phyloP scores from a whole-genome alignment of 2,888 invertebrate species.

The Drosophila mimetica region DNA sequence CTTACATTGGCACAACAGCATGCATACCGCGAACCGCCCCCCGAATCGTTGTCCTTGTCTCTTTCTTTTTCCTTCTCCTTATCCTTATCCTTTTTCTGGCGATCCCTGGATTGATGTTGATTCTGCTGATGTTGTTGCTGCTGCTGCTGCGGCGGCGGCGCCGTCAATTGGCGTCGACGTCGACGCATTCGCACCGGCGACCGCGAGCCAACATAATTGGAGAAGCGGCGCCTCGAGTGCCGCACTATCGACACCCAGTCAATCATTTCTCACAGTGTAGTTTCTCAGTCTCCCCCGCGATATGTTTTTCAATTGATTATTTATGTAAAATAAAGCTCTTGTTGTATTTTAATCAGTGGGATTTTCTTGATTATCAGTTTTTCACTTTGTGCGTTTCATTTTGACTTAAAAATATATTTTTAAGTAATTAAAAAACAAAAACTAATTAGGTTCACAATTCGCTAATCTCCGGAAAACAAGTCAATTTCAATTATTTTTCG shows the following conservation, averaged over 20 bases:
- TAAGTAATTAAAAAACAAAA: background rate
- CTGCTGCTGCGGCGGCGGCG: conserved; percentile 66
- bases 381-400: conserved; percentile 35
- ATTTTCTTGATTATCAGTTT: background rate
- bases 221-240: conserved; percentile 89
- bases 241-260: conserved; percentile 92
- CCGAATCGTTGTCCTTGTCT: conserved; percentile 13
- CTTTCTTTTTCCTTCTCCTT: background rate
- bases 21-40: conserved; percentile 59
- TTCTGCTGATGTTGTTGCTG: conserved; percentile 38
- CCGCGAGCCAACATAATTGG: conserved; percentile 89
- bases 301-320: conserved; percentile 8
- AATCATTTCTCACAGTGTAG: conserved; percentile 86
- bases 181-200: conserved; percentile 87
- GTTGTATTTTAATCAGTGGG: conserved; percentile 32
- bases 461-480: no score
- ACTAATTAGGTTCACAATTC: conserved; percentile 3
- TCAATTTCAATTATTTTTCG: background rate
- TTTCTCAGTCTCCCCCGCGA: conserved; percentile 3
- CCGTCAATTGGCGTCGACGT: conserved; percentile 80
- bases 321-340: conserved; percentile 4
- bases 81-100: conserved; percentile 40
- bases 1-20: conserved; percentile 84
- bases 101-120: conserved; percentile 59
- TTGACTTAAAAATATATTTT: background rate